Percentiles rank a stretch among this genome's conserved stretches.
Conservation (phyloP, 2,113 vertebrate species). For the Rhinichthys klamathensis region DNA sequence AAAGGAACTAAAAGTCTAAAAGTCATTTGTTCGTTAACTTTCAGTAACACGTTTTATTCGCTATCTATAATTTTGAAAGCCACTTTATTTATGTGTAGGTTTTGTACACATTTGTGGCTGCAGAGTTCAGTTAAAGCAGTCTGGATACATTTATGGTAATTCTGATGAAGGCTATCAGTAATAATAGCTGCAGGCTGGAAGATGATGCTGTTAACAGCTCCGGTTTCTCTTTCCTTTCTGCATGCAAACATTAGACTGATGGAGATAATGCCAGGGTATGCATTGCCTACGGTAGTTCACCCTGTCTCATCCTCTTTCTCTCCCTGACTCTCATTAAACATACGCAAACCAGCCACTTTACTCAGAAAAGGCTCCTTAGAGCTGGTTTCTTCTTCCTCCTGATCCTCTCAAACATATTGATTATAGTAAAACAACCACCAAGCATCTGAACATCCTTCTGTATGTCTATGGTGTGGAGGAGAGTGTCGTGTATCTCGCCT, state of each 20-base stretch:
- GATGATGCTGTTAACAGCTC: slow-evolving; percentile 25
- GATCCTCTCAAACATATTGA: slow-evolving; percentile 10
- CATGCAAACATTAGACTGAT: slow-evolving; percentile 74
- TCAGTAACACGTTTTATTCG: neutral
- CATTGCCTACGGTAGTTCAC: slow-evolving; percentile 70
- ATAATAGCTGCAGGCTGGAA: neutral
- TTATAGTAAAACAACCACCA: slow-evolving; percentile 14
- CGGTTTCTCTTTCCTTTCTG: slow-evolving; percentile 8
- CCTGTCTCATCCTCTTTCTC: slow-evolving; percentile 30
- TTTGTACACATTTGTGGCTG: slow-evolving; percentile 60
- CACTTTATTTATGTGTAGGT: neutral
- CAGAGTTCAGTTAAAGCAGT: neutral
- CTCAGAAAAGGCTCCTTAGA: slow-evolving; percentile 4
- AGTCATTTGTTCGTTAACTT: neutral
- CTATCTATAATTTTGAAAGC: neutral
- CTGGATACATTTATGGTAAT: slow-evolving; percentile 28
- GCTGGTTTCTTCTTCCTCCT: neutral
- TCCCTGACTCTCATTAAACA: neutral
- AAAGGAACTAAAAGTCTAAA: neutral
- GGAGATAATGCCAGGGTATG: slow-evolving; percentile 79
- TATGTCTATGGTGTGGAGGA: neutral
- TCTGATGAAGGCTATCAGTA: slow-evolving; percentile 43
- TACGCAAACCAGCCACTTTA: slow-evolving; percentile 22
- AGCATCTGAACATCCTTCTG: slow-evolving; percentile 10
- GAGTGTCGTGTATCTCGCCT: slow-evolving; percentile 3